Conservation (phyloP, 2,113 vertebrate genomes). For the Stictonetta naevosa region DNA sequence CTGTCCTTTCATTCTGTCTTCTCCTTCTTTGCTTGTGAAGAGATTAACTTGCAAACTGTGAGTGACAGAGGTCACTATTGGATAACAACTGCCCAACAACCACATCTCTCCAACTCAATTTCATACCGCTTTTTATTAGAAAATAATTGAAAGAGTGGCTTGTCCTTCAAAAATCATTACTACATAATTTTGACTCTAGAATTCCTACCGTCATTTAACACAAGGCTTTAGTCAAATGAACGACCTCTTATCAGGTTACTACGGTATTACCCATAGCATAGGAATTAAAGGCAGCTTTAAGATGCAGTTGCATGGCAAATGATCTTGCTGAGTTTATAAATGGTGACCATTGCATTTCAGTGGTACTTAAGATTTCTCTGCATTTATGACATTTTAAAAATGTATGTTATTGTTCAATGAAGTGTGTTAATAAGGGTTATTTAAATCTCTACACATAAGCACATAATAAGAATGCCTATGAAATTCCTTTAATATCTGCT, state of each 20-base stretch:
- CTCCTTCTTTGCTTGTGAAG: neutral
- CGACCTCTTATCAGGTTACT: neutral
- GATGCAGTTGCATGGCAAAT: neutral
- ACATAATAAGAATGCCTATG: neutral
- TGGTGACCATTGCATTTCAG: neutral
- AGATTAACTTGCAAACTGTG: neutral
- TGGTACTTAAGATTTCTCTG: neutral
- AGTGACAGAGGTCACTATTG: neutral
- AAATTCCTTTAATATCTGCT: neutral
- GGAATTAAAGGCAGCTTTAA: neutral
- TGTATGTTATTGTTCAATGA: neutral
- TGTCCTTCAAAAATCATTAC: neutral
- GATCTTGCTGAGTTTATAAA: neutral
- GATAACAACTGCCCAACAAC: neutral
- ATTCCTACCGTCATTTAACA: neutral
- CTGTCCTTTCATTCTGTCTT: neutral
- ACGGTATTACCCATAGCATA: neutral
- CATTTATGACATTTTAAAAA: neutral
- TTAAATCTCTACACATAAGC: neutral
- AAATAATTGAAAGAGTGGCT: neutral
- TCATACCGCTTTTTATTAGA: neutral
- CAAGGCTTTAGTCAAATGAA: neutral
- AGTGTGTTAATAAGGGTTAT: conserved; percentile 8
- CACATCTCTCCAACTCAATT: neutral
- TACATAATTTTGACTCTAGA: neutral